Evolutionary conservation across 2,113 vertebrate species (phyloP).

Genomic region (Paramormyrops kingsleyae): DNA sequence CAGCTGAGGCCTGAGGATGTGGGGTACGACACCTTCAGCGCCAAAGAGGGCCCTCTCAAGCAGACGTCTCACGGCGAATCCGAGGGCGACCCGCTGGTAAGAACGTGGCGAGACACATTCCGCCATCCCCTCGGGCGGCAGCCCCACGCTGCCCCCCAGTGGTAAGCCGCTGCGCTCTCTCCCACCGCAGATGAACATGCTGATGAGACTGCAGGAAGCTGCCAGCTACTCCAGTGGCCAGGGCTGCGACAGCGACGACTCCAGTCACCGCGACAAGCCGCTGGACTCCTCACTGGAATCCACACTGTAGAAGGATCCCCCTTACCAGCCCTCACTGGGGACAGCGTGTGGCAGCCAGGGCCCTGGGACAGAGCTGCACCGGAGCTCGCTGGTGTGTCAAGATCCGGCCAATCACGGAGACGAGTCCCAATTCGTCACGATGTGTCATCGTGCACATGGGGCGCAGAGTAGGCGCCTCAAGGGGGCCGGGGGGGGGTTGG

Average conservation of each 20-base stretch:
- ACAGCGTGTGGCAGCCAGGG: background rate
- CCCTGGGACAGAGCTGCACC: background rate
- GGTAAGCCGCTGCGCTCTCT: background rate
- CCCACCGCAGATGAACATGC: constrained; percentile 86
- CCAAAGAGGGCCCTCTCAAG: constrained; percentile 78
- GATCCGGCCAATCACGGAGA: background rate
- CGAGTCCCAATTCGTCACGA: background rate
- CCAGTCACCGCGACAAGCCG: constrained; percentile 92
- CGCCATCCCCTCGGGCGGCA: background rate
- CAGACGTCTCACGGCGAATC: constrained; percentile 75
- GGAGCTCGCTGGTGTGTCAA: background rate
- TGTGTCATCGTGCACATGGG: background rate
- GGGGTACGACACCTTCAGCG: constrained; percentile 67
- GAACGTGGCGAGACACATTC: constrained; percentile 26
- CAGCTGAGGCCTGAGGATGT: constrained; percentile 79
- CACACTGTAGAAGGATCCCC: constrained; percentile 56
- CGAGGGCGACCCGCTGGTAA: constrained; percentile 92
- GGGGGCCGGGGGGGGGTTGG: background rate
- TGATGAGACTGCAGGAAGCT: constrained; percentile 94
- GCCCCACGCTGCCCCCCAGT: background rate
- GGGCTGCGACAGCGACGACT: constrained; percentile 96
- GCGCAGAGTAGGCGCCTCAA: background rate
- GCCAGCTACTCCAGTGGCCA: constrained; percentile 92
- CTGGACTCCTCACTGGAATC: constrained; percentile 92
- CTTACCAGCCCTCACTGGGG: background rate